Percentiles rank a stretch among this genome's conserved stretches.
Conservation (phyloP, 2,113 vertebrate genomes). For the Alethe castanea region DNA sequence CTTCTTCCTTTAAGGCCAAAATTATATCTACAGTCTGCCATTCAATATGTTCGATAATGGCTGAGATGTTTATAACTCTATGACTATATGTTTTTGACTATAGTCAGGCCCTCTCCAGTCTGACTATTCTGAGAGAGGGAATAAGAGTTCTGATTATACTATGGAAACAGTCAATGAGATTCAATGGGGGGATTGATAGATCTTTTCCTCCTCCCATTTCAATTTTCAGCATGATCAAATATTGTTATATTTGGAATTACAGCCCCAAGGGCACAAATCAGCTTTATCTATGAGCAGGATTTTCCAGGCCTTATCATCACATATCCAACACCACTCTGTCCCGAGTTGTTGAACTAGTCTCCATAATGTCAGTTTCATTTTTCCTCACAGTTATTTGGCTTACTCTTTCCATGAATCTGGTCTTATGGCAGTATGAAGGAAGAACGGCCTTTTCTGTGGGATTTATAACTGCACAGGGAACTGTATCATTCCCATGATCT, state of each 20-base stretch:
- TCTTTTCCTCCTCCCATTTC: background rate
- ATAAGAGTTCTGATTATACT: background rate
- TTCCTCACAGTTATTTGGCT: background rate
- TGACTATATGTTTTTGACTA: too few relatives aligned
- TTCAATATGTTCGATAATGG: background rate
- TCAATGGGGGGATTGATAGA: background rate
- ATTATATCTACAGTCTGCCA: background rate
- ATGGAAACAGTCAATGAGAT: background rate
- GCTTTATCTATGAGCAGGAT: background rate
- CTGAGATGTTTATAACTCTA: background rate
- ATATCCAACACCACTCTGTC: background rate
- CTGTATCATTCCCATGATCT: background rate
- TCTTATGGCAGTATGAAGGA: background rate
- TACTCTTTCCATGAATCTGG: background rate
- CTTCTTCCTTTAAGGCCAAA: background rate
- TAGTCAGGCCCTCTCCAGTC: background rate
- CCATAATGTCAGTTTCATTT: background rate
- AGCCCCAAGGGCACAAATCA: background rate
- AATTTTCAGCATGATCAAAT: background rate
- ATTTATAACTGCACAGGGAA: background rate
- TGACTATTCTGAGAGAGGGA: background rate
- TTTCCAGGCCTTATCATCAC: background rate
- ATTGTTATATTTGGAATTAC: background rate
- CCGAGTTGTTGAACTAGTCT: background rate
- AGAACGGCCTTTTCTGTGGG: background rate